Conservation (phyloP, 2,113 vertebrate genomes). For the Gymnarchus niloticus region DNA sequence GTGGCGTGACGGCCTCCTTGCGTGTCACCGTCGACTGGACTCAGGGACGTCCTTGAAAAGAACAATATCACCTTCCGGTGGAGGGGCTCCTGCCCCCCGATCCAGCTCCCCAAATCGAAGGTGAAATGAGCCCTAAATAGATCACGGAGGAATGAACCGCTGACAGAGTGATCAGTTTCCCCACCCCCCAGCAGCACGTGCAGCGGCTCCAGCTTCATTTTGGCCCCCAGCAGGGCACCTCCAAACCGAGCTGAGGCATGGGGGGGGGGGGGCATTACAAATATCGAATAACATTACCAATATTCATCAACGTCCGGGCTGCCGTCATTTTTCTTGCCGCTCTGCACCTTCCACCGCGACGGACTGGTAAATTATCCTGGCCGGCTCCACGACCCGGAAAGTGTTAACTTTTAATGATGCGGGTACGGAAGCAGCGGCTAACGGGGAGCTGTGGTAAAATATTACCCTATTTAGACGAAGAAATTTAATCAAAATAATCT, state of each 20-base stretch:
- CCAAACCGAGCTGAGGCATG: slow-evolving; percentile 78
- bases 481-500: slow-evolving; percentile 87
- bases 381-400: slow-evolving; percentile 67
- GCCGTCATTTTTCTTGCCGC: slow-evolving; percentile 81
- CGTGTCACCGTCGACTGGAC: slow-evolving; percentile 77
- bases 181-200: slow-evolving; percentile 69
- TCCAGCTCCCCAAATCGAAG: slow-evolving; percentile 53
- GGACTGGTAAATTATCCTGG: slow-evolving; percentile 75
- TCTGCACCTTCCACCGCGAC: slow-evolving; percentile 79
- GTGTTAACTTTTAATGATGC: slow-evolving; percentile 87
- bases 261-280: slow-evolving; percentile 85
- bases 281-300: slow-evolving; percentile 88
- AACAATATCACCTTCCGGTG: slow-evolving; percentile 74
- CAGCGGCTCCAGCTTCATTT: slow-evolving; percentile 91
- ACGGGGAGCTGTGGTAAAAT: slow-evolving; percentile 74
- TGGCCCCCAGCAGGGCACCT: slow-evolving; percentile 88
- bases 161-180: slow-evolving; percentile 88
- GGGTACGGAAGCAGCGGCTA: slow-evolving; percentile 61
- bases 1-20: slow-evolving; percentile 89
- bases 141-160: slow-evolving; percentile 83
- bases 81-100: slow-evolving; percentile 62
- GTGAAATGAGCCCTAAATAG: slow-evolving; percentile 79
- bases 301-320: slow-evolving; percentile 94
- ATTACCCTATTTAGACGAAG: slow-evolving; percentile 80
- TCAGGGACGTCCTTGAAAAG: slow-evolving; percentile 77